phyloP scores from a whole-genome alignment of 2,113 vertebrate genomes.

The Isichthys henryi region DNA sequence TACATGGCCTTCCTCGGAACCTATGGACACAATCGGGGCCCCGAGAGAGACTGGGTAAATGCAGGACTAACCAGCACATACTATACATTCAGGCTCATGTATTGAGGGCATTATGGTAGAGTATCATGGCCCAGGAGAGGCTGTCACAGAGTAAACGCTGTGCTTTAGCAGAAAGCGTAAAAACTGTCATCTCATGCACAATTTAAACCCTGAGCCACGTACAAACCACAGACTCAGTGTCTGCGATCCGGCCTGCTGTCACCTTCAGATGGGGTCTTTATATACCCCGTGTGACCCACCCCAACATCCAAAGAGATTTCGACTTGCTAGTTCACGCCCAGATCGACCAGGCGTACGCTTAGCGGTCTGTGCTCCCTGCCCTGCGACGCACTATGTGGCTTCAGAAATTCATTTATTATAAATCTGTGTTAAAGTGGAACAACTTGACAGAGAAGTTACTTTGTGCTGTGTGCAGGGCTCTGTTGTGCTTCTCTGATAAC shows the following conservation, averaged over 20 bases:
- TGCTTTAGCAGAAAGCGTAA: too few relatives aligned
- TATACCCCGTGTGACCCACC: too few relatives aligned
- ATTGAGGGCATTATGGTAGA: background rate
- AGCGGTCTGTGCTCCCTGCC: background rate
- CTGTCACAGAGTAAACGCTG: background rate
- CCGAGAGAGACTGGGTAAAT: background rate
- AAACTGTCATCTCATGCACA: background rate
- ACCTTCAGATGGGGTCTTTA: background rate
- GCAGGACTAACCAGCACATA: background rate
- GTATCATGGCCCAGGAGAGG: background rate
- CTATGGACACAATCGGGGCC: slow-evolving; percentile 26
- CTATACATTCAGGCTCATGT: background rate
- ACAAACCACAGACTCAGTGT: background rate
- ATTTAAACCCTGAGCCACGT: background rate
- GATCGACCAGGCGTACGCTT: background rate
- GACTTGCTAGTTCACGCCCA: background rate
- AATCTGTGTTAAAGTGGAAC: background rate
- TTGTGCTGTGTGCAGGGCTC: background rate
- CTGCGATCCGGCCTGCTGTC: background rate
- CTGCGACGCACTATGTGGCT: background rate
- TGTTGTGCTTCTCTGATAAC: background rate
- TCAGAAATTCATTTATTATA: background rate
- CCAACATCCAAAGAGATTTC: background rate
- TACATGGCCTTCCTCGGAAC: slow-evolving; percentile 65
- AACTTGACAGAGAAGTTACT: background rate